phyloP scores from a whole-genome alignment of 2,888 invertebrate species.

The Byasa hedistus region DNA sequence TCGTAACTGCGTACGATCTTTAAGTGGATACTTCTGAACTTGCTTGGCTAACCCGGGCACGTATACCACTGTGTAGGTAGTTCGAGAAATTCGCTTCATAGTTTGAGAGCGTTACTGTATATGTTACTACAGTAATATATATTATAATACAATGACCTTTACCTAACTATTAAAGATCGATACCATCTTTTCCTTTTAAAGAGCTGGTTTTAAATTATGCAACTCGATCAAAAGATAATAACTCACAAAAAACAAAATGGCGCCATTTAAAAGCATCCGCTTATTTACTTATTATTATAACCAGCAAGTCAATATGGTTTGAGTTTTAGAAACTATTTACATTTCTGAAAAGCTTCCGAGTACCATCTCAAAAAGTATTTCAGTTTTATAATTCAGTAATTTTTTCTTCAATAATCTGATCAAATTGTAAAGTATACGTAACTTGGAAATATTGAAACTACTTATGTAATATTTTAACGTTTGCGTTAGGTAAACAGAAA shows the following conservation, averaged over 20 bases:
- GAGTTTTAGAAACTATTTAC: no score
- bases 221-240: neutral
- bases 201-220: no score
- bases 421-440: neutral
- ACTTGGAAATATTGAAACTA: neutral
- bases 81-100: neutral
- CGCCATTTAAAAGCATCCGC: neutral
- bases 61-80: constrained; percentile 6
- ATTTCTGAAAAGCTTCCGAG: no score
- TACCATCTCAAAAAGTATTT: neutral
- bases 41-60: constrained; percentile 11
- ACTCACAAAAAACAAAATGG: neutral
- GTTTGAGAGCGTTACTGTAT: neutral
- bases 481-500: constrained; percentile 1
- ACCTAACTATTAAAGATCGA: neutral
- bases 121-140: neutral
- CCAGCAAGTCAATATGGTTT: no score
- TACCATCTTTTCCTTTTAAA: neutral
- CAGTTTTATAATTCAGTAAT: neutral
- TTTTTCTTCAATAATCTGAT: neutral
- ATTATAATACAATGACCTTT: neutral
- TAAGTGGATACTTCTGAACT: constrained; percentile 10
- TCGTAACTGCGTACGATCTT: constrained; percentile 1
- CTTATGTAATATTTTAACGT: neutral
- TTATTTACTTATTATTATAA: neutral